These are phyloP conservation scores for Odocoileus hemionus DNA, from an alignment of 2,113 vertebrate species.

Conservation along the genomic window DNA sequence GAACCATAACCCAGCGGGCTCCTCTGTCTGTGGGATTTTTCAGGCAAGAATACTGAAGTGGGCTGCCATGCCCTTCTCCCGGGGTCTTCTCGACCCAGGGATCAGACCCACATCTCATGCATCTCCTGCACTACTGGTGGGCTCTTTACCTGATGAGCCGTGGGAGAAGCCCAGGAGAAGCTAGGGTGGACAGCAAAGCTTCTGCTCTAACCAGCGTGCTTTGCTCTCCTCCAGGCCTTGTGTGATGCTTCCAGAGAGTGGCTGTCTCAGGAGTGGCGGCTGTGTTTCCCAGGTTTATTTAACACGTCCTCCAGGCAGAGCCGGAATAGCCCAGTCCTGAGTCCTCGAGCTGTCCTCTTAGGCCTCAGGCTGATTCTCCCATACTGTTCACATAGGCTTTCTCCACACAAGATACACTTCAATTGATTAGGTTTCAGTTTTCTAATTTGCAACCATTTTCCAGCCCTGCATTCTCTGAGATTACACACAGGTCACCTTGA, in stretches of 20 bases:
- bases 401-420: neutral
- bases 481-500: constrained; percentile 1
- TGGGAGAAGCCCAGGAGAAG: neutral
- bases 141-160: neutral
- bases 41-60: neutral
- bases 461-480: neutral
- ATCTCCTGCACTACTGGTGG: neutral
- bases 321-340: too few relatives aligned
- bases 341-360: neutral
- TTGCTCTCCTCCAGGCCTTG: accelerated
- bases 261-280: neutral
- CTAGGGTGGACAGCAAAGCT: neutral
- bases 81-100: neutral
- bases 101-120: neutral
- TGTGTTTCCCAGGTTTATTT: neutral
- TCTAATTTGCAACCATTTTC: constrained; percentile 39
- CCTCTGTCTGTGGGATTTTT: neutral
- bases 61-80: neutral
- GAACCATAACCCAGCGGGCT: neutral
- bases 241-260: neutral
- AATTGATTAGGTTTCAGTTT: constrained; percentile 53
- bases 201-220: accelerated
- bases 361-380: neutral
- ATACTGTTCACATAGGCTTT: neutral
- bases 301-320: accelerated